These are phyloP conservation scores for Tachysurus fulvidraco DNA, from an alignment of 2,113 vertebrate species.

Conservation along the genomic window DNA sequence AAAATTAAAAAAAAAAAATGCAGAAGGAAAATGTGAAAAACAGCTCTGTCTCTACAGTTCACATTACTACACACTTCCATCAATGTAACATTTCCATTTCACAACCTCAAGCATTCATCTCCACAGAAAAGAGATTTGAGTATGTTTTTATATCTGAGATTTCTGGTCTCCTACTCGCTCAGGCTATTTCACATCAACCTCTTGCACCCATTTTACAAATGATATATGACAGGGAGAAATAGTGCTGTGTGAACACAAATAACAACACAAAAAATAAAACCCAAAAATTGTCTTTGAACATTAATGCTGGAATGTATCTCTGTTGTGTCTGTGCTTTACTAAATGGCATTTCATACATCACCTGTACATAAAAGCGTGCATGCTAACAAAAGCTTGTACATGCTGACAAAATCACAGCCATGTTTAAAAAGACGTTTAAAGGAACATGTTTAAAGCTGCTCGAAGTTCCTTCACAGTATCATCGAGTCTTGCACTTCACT, in stretches of 20 bases:
- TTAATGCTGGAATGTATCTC: constrained; percentile 41
- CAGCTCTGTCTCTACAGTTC: neutral
- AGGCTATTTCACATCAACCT: constrained; percentile 41
- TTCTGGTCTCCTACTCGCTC: constrained; percentile 31
- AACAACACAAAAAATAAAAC: neutral
- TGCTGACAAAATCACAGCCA: constrained; percentile 53
- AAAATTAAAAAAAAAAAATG: neutral
- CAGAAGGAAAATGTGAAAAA: neutral
- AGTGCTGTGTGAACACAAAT: constrained; percentile 13
- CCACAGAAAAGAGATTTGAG: constrained; percentile 25
- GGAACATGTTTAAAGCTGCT: constrained; percentile 55
- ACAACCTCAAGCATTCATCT: neutral
- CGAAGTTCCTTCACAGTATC: constrained; percentile 71
- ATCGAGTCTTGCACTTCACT: constrained; percentile 31
- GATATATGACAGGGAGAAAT: constrained; percentile 49
- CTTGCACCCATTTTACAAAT: constrained; percentile 56
- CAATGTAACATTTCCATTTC: constrained; percentile 8
- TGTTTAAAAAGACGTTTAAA: constrained; percentile 33
- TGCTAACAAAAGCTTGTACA: constrained; percentile 56
- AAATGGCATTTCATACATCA: constrained; percentile 44
- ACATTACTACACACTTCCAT: neutral
- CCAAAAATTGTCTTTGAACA: neutral
- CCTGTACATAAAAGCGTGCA: constrained; percentile 47
- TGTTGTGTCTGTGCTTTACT: constrained; percentile 40
- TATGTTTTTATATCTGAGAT: constrained; percentile 12